Percentiles rank a stretch among this genome's conserved stretches.
These are phyloP conservation scores for Sus cebifrons DNA, from an alignment of 2,797 vertebrate genomes.

Conservation along the genomic window DNA sequence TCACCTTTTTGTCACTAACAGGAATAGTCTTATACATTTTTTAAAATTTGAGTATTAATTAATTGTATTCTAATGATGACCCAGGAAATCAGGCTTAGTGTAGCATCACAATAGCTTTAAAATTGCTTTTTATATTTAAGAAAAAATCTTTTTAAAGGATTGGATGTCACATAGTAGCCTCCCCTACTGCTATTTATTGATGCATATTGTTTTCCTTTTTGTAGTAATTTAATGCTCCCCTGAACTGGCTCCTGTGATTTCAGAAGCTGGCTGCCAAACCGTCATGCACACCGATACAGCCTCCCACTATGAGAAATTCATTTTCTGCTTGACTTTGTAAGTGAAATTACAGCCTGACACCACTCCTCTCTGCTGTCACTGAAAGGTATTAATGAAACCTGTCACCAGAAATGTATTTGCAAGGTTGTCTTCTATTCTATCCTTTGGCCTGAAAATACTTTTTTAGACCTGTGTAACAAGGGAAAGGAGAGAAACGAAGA, in stretches of 20 bases:
- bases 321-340: conserved; percentile 83
- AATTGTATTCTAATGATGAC: background rate
- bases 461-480: conserved; percentile 58
- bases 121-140: background rate
- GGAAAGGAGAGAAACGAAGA: background rate
- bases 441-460: conserved; percentile 47
- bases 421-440: conserved; percentile 44
- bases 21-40: background rate
- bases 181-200: background rate
- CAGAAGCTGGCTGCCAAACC: conserved; percentile 4
- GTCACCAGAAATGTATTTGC: conserved; percentile 54
- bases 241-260: conserved; percentile 56
- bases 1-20: background rate
- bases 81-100: background rate
- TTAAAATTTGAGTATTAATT: background rate
- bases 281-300: conserved; percentile 41
- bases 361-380: conserved; percentile 72
- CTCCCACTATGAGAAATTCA: conserved; percentile 63
- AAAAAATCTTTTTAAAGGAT: conserved; percentile 7
- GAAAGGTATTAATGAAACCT: conserved; percentile 81
- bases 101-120: background rate
- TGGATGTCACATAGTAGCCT: background rate
- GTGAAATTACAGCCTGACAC: conserved; percentile 69
- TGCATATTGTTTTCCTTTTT: conserved; percentile 73
- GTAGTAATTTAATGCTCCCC: conserved; percentile 76